Evolutionary conservation across 2,113 vertebrate species (phyloP).

Genomic region (Falcunculus frontatus): DNA sequence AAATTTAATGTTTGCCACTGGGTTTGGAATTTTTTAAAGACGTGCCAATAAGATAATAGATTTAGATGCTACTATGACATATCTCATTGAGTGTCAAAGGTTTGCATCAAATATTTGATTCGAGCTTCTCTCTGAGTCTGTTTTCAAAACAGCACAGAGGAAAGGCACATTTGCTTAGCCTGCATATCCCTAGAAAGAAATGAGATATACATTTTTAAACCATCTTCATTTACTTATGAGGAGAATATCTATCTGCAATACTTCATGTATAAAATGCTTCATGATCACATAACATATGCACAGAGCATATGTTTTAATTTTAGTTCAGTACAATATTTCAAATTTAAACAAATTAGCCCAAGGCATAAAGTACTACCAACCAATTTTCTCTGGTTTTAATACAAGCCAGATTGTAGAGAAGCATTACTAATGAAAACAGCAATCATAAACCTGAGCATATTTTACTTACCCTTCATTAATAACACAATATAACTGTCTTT

Average conservation of each 20-base stretch:
- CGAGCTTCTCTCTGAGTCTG: background rate
- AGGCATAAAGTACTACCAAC: background rate
- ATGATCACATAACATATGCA: background rate
- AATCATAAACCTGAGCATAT: background rate
- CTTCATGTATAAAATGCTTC: background rate
- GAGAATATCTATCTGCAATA: background rate
- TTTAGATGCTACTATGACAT: background rate
- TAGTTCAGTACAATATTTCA: slow-evolving; percentile 1
- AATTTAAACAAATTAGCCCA: slow-evolving; percentile 38
- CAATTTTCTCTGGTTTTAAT: background rate
- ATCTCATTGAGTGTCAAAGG: background rate
- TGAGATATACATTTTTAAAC: background rate
- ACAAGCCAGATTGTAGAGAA: background rate
- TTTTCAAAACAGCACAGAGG: background rate
- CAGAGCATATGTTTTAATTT: slow-evolving; percentile 39
- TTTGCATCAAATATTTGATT: background rate
- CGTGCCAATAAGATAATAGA: background rate
- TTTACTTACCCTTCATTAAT: background rate
- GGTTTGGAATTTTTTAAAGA: background rate
- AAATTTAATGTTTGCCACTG: background rate
- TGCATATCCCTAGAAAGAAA: background rate
- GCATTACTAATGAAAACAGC: background rate
- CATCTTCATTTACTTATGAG: background rate
- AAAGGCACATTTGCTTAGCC: background rate
- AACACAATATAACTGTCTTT: slow-evolving; percentile 39